A percentile compares a stretch with the other conserved stretches of the same genome.
Conservation (phyloP, 2,797 vertebrate genomes). For the Pangasius mekongensis region DNA sequence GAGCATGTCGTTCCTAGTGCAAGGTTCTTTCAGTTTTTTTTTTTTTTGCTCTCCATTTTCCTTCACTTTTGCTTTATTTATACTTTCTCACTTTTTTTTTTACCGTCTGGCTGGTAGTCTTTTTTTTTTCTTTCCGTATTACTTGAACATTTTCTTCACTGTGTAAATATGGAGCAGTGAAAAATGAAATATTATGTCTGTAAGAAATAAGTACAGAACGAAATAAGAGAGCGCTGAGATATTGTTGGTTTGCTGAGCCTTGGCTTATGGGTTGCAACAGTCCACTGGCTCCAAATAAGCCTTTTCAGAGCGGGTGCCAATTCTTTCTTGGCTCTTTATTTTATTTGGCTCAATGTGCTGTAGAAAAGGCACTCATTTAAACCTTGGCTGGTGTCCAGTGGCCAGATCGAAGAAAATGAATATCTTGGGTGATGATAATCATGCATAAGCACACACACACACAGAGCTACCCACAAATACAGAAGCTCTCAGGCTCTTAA, state of each 20-base stretch:
- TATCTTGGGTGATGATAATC: slow-evolving; percentile 47
- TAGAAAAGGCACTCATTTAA: slow-evolving; percentile 54
- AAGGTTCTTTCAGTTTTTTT: not conserved
- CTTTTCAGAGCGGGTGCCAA: slow-evolving; percentile 39
- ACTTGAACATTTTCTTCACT: not conserved
- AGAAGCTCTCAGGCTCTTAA: slow-evolving; percentile 28
- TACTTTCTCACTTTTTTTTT: slow-evolving; percentile 21
- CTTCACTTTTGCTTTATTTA: slow-evolving; percentile 49
- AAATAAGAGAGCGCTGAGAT: not conserved
- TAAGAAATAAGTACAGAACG: not conserved
- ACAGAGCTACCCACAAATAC: not conserved
- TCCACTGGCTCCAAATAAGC: slow-evolving; percentile 53
- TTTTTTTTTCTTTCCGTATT: not conserved
- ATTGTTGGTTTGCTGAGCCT: slow-evolving; percentile 8
- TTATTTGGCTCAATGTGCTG: slow-evolving; percentile 47
- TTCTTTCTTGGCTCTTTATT: slow-evolving; percentile 44
- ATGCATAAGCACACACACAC: slow-evolving; percentile 23
- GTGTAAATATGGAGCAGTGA: not conserved
- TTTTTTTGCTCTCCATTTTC: slow-evolving; percentile 35
- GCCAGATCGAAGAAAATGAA: slow-evolving; percentile 54
- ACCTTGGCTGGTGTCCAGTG: slow-evolving; percentile 44
- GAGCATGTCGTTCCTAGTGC: slow-evolving; percentile 38
- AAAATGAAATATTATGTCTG: slow-evolving; percentile 16
- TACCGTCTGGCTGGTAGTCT: not conserved
- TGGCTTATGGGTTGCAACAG: slow-evolving; percentile 43